Percentiles rank a stretch among this genome's conserved stretches.
phyloP scores from a whole-genome alignment of 2,888 invertebrate genomes.

The Conistra vaccinii region DNA sequence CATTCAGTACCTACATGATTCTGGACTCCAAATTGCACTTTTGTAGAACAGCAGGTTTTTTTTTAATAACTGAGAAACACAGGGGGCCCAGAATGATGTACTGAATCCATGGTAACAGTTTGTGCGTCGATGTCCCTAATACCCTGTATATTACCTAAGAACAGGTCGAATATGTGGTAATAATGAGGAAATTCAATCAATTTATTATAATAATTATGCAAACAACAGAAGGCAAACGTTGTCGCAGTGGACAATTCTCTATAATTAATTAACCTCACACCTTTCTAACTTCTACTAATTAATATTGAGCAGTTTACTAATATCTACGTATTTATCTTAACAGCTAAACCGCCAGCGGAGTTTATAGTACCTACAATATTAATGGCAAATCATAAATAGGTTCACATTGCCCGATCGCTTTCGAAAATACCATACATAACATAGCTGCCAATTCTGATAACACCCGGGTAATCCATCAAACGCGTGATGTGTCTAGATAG shows the following conservation, averaged over 20 bases:
- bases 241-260: neutral
- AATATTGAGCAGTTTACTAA: slow-evolving; percentile 51
- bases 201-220: slow-evolving; percentile 23
- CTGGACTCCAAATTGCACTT: too few species aligned
- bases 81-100: too few species aligned
- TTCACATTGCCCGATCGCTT: slow-evolving; percentile 25
- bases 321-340: slow-evolving; percentile 18
- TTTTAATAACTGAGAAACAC: too few species aligned
- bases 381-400: slow-evolving; percentile 42
- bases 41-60: too few species aligned
- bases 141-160: neutral
- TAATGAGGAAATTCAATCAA: slow-evolving; percentile 7
- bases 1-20: too few species aligned
- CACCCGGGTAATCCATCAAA: neutral
- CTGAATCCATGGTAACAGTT: too few species aligned
- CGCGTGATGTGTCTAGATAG: neutral
- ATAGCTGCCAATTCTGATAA: slow-evolving; percentile 10
- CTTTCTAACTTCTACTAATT: slow-evolving; percentile 33
- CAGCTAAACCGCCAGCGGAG: slow-evolving; percentile 54
- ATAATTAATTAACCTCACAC: slow-evolving; percentile 47
- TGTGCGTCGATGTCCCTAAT: too few species aligned
- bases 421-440: slow-evolving; percentile 4
- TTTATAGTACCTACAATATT: slow-evolving; percentile 19
- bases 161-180: neutral
- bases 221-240: slow-evolving; percentile 15